phyloP scores from a whole-genome alignment of 2,113 vertebrate genomes.

The Melanerpes formicivorus region DNA sequence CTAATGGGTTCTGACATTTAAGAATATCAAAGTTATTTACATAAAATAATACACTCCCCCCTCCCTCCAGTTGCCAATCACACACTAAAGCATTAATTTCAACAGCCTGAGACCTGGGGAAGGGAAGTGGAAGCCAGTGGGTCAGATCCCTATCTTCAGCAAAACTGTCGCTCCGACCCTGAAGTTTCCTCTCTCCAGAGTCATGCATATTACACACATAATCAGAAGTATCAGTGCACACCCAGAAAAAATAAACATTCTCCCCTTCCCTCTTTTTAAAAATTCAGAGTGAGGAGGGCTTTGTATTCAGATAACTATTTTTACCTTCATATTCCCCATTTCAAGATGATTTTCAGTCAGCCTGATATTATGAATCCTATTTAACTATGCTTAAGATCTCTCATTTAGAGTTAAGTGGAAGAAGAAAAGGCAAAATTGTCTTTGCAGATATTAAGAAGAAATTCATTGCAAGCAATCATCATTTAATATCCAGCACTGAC shows the following conservation, averaged over 20 bases:
- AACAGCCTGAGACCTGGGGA: neutral
- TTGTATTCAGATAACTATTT: conserved; percentile 31
- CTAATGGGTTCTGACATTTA: neutral
- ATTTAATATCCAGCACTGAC: conserved; percentile 81
- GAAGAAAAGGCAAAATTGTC: conserved; percentile 83
- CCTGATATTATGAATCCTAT: conserved; percentile 73
- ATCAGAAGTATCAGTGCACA: neutral
- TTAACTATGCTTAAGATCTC: conserved; percentile 81
- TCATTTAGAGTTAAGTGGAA: conserved; percentile 81
- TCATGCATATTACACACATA: neutral
- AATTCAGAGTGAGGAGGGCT: conserved; percentile 11
- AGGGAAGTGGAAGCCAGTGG: neutral
- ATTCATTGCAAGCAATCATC: conserved; percentile 83
- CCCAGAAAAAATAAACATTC: neutral
- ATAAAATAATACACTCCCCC: neutral
- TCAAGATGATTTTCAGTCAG: conserved; percentile 71
- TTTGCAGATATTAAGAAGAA: conserved; percentile 82
- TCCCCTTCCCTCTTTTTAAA: neutral
- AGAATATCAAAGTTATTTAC: neutral
- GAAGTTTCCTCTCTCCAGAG: neutral
- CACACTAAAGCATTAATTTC: neutral
- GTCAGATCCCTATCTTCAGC: neutral
- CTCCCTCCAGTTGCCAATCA: neutral
- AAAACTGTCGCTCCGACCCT: neutral
- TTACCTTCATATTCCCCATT: conserved; percentile 57